Conservation (phyloP, 1,140 invertebrate genomes). For the Nilaparvata lugens region DNA sequence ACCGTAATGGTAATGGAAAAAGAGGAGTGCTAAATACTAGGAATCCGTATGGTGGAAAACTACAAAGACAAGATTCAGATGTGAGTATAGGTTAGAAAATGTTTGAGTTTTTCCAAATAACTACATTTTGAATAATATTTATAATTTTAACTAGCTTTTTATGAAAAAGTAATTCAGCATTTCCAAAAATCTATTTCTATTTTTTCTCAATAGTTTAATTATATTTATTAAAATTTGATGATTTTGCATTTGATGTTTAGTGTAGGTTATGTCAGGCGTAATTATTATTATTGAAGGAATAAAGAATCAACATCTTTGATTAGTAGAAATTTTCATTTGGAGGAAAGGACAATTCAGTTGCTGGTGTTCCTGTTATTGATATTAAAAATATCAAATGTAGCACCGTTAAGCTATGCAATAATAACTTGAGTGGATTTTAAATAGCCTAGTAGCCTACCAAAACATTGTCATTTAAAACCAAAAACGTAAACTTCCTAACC, state of each 20-base stretch:
- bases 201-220: background rate
- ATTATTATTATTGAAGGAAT: no score
- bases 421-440: no score
- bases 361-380: no score
- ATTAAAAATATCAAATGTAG: no score
- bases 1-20: conserved; percentile 30
- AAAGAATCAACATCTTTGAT: no score
- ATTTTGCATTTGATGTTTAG: background rate
- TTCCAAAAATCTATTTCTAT: background rate
- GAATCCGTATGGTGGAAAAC: conserved; percentile 37
- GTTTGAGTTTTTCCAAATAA: background rate
- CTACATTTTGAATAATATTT: background rate
- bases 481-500: no score
- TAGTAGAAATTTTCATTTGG: no score
- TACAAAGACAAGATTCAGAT: conserved; percentile 44
- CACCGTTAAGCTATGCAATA: no score
- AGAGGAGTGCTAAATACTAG: conserved; percentile 34
- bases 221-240: background rate
- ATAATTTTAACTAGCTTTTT: background rate
- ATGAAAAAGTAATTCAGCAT: background rate
- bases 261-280: background rate
- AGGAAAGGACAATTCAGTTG: no score
- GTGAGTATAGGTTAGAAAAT: conserved; percentile 33
- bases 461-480: no score
- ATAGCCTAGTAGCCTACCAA: no score